Evolutionary conservation across 2,888 invertebrate genomes (phyloP).

Genomic region (Plagiodera versicolora): DNA sequence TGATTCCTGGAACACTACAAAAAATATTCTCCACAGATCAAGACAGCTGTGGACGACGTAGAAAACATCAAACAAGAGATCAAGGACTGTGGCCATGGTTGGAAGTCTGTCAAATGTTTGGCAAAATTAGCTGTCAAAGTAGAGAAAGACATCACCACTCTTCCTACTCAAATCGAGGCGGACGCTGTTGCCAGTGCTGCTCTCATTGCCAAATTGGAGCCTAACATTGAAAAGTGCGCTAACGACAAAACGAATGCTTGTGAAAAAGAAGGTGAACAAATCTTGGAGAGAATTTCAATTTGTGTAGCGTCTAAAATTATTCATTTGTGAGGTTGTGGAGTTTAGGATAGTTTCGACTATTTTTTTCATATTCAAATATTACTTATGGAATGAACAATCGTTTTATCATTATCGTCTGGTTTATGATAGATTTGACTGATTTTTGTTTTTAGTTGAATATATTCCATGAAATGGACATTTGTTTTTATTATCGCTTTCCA

Average conservation of each 20-base stretch:
- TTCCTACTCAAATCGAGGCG: conserved; percentile 16
- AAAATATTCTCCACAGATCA: conserved; percentile 3
- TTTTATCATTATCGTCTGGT: no score
- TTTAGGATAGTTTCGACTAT: no score
- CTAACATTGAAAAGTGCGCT: conserved; percentile 15
- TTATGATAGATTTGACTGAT: no score
- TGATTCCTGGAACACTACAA: background rate
- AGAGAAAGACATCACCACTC: conserved; percentile 13
- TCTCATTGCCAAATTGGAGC: conserved; percentile 8
- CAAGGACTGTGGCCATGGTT: conserved; percentile 19
- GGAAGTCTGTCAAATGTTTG: conserved; percentile 19
- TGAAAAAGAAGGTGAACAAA: conserved; percentile 10
- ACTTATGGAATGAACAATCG: no score
- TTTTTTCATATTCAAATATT: no score
- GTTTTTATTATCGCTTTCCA: no score
- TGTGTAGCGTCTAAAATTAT: conserved; percentile 16
- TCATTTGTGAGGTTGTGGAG: background rate
- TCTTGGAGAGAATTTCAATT: conserved; percentile 7
- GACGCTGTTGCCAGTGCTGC: conserved; percentile 11
- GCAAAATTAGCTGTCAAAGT: conserved; percentile 19
- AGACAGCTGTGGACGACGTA: conserved; percentile 14
- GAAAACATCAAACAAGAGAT: conserved; percentile 24
- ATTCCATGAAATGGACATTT: no score
- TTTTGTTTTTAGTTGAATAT: no score
- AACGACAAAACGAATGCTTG: conserved; percentile 5